Evolutionary conservation across 1,140 invertebrate species (phyloP), one percentile per base, ranked within the genome.

Genomic region (Drosophila sproati): DNA sequence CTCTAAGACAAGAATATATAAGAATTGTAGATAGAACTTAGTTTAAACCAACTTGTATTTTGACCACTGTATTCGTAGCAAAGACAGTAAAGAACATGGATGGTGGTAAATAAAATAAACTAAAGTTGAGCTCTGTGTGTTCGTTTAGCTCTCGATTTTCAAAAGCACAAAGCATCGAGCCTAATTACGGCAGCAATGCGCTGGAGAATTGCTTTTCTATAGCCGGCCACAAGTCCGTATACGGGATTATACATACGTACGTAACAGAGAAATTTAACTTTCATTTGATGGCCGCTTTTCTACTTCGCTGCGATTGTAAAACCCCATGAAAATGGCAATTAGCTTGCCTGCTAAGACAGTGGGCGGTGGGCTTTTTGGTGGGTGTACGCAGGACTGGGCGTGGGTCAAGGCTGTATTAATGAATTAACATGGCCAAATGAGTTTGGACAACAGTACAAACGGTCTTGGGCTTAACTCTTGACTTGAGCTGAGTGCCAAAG

Each of bases 361-460:
- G 41, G 29, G 43, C 39, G n/a, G 39, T 43, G 39, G 39, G 39
- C 20, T 20, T 20, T 20, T 20, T 8, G 48, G 28, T 50, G 48
- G 7, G 28, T 50, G 48, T 12, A 31, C 5, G 29, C 5, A 6
- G 37, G 48, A 4, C 39, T 64, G 50, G 34, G 55, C 55, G 50
- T 61, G 64, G 76, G 68, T 82, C 71, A 80, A 74, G 78, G 75
- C 77, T 74, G 73, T 76, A 87, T 91, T 91, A 91, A 91, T 91
- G 87, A 87, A 91, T 91, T 91, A 91, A 91, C 87, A 87, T 72
- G 87, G 72, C 72, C 74, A 91, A 91, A 91, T 83, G 82, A 78
- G 87, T 78, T 82, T 57, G 63, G 72, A 75, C 87, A 90, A 75
- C 73, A 74, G 51, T 77, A 64, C 76, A 80, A 89, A 80, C 80